Conservation (phyloP, 2,797 vertebrate genomes). For the Vipera latastei region DNA sequence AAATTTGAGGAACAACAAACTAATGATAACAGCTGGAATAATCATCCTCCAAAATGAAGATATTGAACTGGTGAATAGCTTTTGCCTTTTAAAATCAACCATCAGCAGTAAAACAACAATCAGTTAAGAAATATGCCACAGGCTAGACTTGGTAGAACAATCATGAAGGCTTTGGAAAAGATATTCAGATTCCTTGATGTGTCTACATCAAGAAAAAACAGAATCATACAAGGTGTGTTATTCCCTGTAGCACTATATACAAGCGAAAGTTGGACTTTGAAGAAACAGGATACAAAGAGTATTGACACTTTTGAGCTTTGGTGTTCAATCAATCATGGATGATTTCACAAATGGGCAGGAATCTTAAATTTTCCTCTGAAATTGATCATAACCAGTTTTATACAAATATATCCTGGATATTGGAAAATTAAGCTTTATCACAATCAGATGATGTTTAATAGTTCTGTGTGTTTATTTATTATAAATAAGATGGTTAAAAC, state of each 20-base stretch:
- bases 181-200: background rate
- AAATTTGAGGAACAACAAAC: background rate
- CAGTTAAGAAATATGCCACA: background rate
- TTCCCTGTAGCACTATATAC: background rate
- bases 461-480: background rate
- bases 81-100: background rate
- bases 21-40: background rate
- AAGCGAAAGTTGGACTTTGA: background rate
- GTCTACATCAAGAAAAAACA: background rate
- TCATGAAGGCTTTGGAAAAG: background rate
- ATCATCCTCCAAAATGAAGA: background rate
- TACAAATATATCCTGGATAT: background rate
- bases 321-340: background rate
- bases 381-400: background rate
- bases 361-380: background rate
- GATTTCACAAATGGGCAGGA: background rate
- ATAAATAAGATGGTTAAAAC: constrained; percentile 3
- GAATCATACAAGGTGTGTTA: background rate
- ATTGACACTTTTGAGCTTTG: background rate
- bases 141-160: background rate
- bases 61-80: background rate
- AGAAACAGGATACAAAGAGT: background rate
- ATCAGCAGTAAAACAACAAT: background rate
- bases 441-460: background rate
- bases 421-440: background rate